These are phyloP conservation scores for Panurus biarmicus DNA, from an alignment of 2,113 vertebrate genomes.

Conservation along the genomic window DNA sequence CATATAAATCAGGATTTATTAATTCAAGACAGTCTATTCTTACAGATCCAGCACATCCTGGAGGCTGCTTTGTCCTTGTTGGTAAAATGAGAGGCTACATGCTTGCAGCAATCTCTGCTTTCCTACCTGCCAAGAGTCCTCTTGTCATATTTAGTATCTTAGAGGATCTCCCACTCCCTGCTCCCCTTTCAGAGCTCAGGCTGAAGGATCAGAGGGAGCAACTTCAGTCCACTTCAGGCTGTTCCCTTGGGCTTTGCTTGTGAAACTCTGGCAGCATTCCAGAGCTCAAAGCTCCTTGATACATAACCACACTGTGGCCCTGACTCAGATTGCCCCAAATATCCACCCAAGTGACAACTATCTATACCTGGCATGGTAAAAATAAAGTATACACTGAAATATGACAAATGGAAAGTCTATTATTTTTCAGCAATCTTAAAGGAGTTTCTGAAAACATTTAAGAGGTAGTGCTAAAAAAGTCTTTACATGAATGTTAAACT, in stretches of 20 bases:
- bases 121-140: neutral
- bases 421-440: neutral
- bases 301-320: rapidly evolving
- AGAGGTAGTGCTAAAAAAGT: neutral
- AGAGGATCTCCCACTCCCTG: neutral
- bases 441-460: neutral
- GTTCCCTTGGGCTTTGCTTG: neutral
- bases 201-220: neutral
- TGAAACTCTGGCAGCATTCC: neutral
- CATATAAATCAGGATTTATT: neutral
- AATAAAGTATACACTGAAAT: neutral
- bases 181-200: neutral
- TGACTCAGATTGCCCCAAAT: neutral
- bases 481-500: neutral
- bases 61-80: neutral
- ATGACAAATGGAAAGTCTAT: neutral
- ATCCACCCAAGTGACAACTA: neutral
- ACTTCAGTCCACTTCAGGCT: neutral
- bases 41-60: neutral
- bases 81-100: neutral
- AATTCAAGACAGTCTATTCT: neutral
- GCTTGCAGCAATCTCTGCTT: neutral
- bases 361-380: neutral
- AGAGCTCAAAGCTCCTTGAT: neutral
- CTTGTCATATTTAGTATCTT: neutral